Conservation (phyloP, 2,113 vertebrate species). For the Notechis scutatus region DNA sequence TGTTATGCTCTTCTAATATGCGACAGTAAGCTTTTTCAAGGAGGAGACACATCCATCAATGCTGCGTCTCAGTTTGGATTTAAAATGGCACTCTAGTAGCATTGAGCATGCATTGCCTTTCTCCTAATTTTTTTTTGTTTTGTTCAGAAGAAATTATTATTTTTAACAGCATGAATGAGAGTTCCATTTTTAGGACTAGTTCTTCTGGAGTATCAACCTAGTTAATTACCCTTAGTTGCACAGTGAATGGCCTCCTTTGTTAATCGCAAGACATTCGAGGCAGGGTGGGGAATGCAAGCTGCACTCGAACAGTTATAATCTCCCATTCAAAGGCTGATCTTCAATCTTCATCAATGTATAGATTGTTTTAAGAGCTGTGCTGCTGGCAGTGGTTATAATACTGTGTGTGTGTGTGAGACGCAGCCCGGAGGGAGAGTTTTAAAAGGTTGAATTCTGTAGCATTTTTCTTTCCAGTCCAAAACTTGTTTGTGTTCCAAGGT, state of each 20-base stretch:
- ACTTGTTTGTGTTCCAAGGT: not conserved
- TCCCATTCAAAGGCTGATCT: not conserved
- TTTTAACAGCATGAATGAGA: not conserved
- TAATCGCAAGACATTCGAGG: not conserved
- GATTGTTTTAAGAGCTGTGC: not conserved
- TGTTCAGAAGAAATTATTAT: not conserved
- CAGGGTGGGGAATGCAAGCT: too few species aligned
- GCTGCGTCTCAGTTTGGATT: not conserved
- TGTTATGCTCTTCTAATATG: not conserved
- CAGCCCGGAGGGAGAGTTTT: not conserved
- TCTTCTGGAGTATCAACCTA: not conserved
- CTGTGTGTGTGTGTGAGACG: not conserved
- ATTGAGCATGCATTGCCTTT: not conserved
- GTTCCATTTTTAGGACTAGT: not conserved
- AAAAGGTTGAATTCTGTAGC: not conserved
- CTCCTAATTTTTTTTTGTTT: not conserved
- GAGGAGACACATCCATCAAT: not conserved
- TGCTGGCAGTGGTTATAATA: conserved; percentile 2
- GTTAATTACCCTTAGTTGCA: not conserved
- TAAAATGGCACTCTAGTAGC: not conserved
- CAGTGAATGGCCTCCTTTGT: conserved; percentile 11
- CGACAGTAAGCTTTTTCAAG: not conserved
- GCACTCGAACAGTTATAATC: not conserved
- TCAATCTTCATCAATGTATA: not conserved
- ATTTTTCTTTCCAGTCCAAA: not conserved